These are phyloP conservation scores for Archegozetes longisetosus DNA, from an alignment of 1,140 invertebrate genomes.

Conservation along the genomic window DNA sequence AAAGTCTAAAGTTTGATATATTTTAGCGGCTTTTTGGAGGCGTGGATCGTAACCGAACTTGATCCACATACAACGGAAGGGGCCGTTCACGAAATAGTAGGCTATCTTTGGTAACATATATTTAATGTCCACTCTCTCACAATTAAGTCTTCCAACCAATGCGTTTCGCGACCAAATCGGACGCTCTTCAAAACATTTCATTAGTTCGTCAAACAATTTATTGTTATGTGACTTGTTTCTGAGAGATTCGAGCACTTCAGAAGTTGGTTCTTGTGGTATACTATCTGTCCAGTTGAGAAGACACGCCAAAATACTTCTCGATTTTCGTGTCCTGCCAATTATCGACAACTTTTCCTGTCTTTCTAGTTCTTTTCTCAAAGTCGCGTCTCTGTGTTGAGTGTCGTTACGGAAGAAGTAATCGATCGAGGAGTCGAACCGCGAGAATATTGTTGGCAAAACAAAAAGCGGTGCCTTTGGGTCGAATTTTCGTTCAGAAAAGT, in stretches of 20 bases:
- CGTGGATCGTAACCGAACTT: conserved; percentile 31
- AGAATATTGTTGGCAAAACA: conserved; percentile 54
- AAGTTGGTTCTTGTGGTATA: conserved; percentile 4
- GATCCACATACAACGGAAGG: conserved; percentile 40
- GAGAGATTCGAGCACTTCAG: neutral
- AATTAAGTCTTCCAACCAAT: conserved; percentile 41
- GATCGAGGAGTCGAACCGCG: conserved; percentile 47
- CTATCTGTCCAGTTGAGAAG: conserved; percentile 11
- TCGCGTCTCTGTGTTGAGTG: conserved; percentile 12
- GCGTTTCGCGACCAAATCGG: conserved; percentile 71
- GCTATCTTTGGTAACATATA: conserved; percentile 59
- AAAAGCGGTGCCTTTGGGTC: conserved; percentile 10
- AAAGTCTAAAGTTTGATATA: conserved; percentile 32
- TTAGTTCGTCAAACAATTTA: conserved; percentile 1
- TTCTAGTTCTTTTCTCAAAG: neutral
- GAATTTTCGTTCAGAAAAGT: neutral
- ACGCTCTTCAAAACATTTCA: conserved; percentile 44
- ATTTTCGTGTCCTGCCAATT: conserved; percentile 12
- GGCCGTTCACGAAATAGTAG: conserved; percentile 67
- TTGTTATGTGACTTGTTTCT: neutral
- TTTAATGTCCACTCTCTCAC: conserved; percentile 45
- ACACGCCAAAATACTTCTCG: neutral
- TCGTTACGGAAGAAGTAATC: conserved; percentile 34
- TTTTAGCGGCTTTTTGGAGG: conserved; percentile 27
- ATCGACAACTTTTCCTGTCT: neutral